Conservation (phyloP, 2,797 vertebrate genomes). For the Sarcophilus harrisii region DNA sequence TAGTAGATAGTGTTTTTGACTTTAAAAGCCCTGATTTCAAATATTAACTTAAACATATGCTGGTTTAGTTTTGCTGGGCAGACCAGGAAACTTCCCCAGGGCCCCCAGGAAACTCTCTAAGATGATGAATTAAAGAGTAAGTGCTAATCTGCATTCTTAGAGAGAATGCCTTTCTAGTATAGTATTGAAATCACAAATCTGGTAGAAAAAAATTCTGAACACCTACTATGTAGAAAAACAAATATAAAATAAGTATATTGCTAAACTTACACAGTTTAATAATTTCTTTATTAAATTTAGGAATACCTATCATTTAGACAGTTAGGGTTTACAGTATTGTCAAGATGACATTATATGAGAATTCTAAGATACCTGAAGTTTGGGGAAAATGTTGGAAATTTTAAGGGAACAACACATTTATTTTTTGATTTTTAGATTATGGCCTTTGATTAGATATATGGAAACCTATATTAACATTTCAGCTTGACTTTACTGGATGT, state of each 20-base stretch:
- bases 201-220: not conserved
- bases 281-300: not conserved
- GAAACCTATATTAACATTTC: not conserved
- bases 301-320: not conserved
- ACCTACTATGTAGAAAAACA: not conserved
- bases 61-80: not conserved
- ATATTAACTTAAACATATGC: not conserved
- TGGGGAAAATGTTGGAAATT: not conserved
- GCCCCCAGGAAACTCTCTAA: not conserved
- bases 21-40: not conserved
- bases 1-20: not conserved
- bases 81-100: not conserved
- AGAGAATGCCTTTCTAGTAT: not conserved
- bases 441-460: not conserved
- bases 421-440: not conserved
- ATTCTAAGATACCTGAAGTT: slow-evolving; percentile 10
- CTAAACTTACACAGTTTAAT: not conserved
- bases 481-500: not conserved
- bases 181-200: not conserved
- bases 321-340: not conserved
- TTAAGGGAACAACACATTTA: not conserved
- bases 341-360: not conserved
- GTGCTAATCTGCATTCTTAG: not conserved
- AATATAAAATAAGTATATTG: not conserved
- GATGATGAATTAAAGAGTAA: not conserved